These are phyloP conservation scores for Agrochola circellaris DNA, from an alignment of 2,888 invertebrate species.

Conservation along the genomic window DNA sequence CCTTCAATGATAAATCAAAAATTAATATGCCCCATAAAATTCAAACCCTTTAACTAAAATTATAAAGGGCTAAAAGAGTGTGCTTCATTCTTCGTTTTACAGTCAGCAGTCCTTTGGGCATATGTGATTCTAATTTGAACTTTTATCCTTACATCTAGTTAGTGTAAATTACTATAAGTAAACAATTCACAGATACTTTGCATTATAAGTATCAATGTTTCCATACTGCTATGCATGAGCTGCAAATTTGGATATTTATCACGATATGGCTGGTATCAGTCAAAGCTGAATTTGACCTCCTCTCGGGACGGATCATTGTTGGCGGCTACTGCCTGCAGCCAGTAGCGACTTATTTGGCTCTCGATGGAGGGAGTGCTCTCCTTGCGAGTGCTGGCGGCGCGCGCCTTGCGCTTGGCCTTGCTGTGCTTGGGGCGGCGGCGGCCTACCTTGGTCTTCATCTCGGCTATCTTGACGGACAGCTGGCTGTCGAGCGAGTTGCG, in stretches of 20 bases:
- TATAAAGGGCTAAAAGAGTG: slow-evolving; percentile 58
- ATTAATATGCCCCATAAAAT: slow-evolving; percentile 54
- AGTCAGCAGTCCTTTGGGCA: slow-evolving; percentile 64
- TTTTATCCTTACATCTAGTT: slow-evolving; percentile 70
- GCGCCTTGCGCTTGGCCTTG: slow-evolving; percentile 85
- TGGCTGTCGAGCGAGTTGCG: slow-evolving; percentile 97
- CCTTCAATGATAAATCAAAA: slow-evolving; percentile 62
- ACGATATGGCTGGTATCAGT: slow-evolving; percentile 75
- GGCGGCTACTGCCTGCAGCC: slow-evolving; percentile 91
- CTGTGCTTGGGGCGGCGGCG: slow-evolving; percentile 87
- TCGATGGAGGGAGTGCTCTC: slow-evolving; percentile 96
- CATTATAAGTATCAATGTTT: slow-evolving; percentile 44
- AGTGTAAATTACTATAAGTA: slow-evolving; percentile 61
- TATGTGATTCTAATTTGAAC: slow-evolving; percentile 77
- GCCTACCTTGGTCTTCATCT: slow-evolving; percentile 94
- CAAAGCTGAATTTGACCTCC: slow-evolving; percentile 88
- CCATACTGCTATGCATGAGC: slow-evolving; percentile 52
- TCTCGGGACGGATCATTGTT: slow-evolving; percentile 90
- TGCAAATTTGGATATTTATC: slow-evolving; percentile 61
- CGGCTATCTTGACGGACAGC: slow-evolving; percentile 95
- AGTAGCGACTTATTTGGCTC: slow-evolving; percentile 93
- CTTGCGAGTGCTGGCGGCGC: slow-evolving; percentile 84
- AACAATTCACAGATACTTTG: slow-evolving; percentile 45
- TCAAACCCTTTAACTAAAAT: slow-evolving; percentile 50
- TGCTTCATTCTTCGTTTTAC: slow-evolving; percentile 52